A percentile compares a stretch with the other conserved stretches of the same genome.
Evolutionary conservation across 2,888 invertebrate genomes (phyloP).

Genomic region (Cepaea hortensis): DNA sequence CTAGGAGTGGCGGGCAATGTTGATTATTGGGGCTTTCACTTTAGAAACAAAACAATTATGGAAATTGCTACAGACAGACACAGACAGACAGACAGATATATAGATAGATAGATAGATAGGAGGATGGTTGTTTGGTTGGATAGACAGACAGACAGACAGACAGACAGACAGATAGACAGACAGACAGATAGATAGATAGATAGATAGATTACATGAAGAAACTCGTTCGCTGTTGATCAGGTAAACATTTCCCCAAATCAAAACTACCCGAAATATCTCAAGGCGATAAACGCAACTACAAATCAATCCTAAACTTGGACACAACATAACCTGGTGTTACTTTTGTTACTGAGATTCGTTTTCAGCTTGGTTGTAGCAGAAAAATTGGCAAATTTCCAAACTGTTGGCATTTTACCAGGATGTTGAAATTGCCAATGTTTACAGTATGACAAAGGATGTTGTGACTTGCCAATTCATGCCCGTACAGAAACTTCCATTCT

Average conservation of each 20-base stretch:
- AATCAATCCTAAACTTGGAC: not conserved
- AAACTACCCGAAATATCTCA: no score
- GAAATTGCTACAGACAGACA: not conserved
- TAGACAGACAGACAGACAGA: not conserved
- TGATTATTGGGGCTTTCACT: slow-evolving; percentile 11
- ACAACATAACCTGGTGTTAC: no score
- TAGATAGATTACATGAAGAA: not conserved
- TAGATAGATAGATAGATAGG: not conserved
- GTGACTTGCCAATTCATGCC: not conserved
- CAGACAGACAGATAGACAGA: not conserved
- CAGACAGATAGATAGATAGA: not conserved
- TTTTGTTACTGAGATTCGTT: no score
- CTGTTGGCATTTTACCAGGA: no score
- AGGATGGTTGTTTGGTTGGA: not conserved
- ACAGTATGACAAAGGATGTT: not conserved
- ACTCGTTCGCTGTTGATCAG: no score
- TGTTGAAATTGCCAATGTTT: no score
- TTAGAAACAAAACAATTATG: slow-evolving; percentile 10
- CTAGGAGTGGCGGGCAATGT: not conserved
- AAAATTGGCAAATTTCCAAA: no score
- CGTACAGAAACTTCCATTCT: not conserved
- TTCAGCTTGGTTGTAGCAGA: no score
- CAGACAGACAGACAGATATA: not conserved
- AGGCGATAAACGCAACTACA: not conserved
- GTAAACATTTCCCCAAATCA: no score